Percentiles rank a stretch among this genome's conserved stretches.
Evolutionary conservation across 2,797 vertebrate species (phyloP).

Genomic region (Betta splendens): DNA sequence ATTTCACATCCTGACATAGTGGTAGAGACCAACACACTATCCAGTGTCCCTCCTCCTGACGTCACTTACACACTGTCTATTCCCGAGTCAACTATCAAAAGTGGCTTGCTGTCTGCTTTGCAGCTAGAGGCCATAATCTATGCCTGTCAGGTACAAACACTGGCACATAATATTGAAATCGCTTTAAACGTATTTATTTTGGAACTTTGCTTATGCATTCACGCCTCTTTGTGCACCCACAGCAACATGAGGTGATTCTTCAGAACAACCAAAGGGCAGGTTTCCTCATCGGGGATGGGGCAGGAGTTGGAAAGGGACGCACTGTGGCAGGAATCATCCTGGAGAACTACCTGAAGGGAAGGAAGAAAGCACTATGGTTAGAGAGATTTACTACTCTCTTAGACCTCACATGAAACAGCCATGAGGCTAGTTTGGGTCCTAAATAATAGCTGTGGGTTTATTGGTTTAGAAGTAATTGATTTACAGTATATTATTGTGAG

Average conservation of each 20-base stretch:
- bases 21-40: slow-evolving; percentile 97
- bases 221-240: slow-evolving; percentile 5
- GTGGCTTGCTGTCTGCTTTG: slow-evolving; percentile 90
- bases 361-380: slow-evolving; percentile 96
- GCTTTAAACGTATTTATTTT: background rate
- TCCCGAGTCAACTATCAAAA: slow-evolving; percentile 76
- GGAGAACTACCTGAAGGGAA: slow-evolving; percentile 91
- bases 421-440: slow-evolving; percentile 1
- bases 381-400: slow-evolving; percentile 30
- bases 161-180: background rate
- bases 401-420: background rate
- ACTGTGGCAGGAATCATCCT: slow-evolving; percentile 96
- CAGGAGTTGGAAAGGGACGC: slow-evolving; percentile 95
- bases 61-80: slow-evolving; percentile 91
- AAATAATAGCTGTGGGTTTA: background rate
- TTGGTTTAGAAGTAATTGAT: slow-evolving; percentile 16
- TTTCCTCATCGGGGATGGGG: slow-evolving; percentile 96
- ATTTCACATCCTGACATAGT: slow-evolving; percentile 96
- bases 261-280: slow-evolving; percentile 93
- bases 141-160: slow-evolving; percentile 89
- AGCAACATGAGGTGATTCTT: slow-evolving; percentile 98
- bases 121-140: slow-evolving; percentile 98
- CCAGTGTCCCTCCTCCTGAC: slow-evolving; percentile 96
- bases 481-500: slow-evolving; percentile 11
- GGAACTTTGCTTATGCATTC: slow-evolving; percentile 6